Evolutionary conservation across 2,113 vertebrate species (phyloP), one percentile per base, ranked within the genome.

Genomic region (Tiliqua scincoides): DNA sequence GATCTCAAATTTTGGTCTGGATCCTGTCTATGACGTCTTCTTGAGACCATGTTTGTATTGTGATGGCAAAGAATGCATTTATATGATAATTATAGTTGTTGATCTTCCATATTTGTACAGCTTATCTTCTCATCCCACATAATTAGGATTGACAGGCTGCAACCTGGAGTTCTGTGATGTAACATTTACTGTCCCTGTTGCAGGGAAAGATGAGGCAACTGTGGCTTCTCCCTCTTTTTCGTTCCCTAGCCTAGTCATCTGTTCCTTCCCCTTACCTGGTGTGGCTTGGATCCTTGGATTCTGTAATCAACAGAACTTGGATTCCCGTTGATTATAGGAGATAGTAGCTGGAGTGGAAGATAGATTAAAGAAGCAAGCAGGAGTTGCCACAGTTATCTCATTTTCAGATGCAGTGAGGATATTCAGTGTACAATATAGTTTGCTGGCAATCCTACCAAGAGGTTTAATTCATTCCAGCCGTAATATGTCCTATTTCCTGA

Each of bases 1-100:
- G 32, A n/a, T 37, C 32, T 8, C 3, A 15, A 4, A 18, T 52
- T 62, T 62, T 10, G 43, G 32, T 43, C 37, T 12, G 70, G 12
- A 0, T 25, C 3, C 67, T 1, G 0, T 40, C 30, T 15, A 67
- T 18, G 57, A 5, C 23, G 63, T 1, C 4, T 40, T 4, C 15
- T 52, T 40, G 43, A 61, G 52, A 40, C 25, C 25, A 40, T 57
- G n/a, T 57, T 59, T 70, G 59, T 23, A 43, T 43, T 68, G 6
- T 5, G 4, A 21, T 3, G 14, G 37, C 2, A 2, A 20, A 0
- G 11, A 20, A 0, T 1, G 1, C 2, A 62, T 81, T 7, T n/a
- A 18, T 30, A 30, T 27, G 25, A 48, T 37, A 23, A 68, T 37
- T 62, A 68, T 9, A n/a, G n/a, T 40, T n/a, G 1, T n/a, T 57